These are phyloP conservation scores for Syritta pipiens DNA, from an alignment of 2,888 invertebrate species.

Conservation along the genomic window DNA sequence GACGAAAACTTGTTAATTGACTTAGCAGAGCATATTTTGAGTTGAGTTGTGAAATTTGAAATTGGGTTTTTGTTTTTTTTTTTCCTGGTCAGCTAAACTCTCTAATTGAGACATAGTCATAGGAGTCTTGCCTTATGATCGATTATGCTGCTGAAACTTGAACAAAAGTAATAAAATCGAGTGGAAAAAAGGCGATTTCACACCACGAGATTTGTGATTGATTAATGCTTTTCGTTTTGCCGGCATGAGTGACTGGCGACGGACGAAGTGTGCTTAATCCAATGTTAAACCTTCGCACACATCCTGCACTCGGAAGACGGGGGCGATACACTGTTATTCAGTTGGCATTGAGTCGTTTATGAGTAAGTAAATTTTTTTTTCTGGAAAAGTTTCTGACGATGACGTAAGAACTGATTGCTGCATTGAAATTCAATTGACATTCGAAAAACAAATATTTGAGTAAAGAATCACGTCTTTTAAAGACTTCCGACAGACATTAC, in stretches of 20 bases:
- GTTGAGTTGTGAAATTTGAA: constrained; percentile 20
- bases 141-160: constrained; percentile 13
- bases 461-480: too few relatives aligned
- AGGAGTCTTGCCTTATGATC: too few relatives aligned
- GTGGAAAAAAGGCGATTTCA: too few relatives aligned
- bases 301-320: not conserved
- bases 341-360: not conserved
- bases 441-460: too few relatives aligned
- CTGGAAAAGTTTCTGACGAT: not conserved
- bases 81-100: too few relatives aligned
- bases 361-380: not conserved
- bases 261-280: not conserved
- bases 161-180: not conserved
- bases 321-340: too few relatives aligned
- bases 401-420: not conserved
- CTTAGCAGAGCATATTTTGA: constrained; percentile 23
- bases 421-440: not conserved
- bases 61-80: not conserved
- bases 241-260: not conserved
- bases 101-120: too few relatives aligned
- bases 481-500: too few relatives aligned
- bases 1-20: constrained; percentile 36
- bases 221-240: constrained; percentile 35
- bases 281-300: constrained; percentile 20
- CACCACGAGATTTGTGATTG: constrained; percentile 32